Evolutionary conservation across 1,140 invertebrate species (phyloP), one percentile per base, ranked within the genome.

Genomic region (Philotrypesis tridentata): DNA sequence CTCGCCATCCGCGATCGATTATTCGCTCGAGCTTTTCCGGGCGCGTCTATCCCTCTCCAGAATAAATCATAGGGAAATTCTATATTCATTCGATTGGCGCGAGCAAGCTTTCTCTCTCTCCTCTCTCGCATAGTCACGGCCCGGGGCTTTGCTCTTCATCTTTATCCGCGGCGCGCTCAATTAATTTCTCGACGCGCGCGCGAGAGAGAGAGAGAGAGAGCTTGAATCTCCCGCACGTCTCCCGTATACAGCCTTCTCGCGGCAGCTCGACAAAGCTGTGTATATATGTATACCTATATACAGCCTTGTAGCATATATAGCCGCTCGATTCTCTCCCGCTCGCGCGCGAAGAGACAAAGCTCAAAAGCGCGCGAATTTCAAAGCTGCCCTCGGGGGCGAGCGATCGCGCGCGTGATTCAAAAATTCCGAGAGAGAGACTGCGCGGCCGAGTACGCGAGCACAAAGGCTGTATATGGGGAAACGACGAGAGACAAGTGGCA

Each of bases 1-100:
- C n/a, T n/a, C n/a, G n/a, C n/a, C n/a, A n/a, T n/a, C n/a, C n/a
- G n/a, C 27, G 25, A 78, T 78, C 75, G 75, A 78, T 78, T 76
- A 82, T 77, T 60, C 55, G 11, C 29, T 33, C 40, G 23, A 55
- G 68, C 43, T 37, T 25, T 70, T 70, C 29, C 43, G n/a, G 33
- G n/a, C 48, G 60, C 25, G 40, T 65, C 29, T 37, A 7, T 70
- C n/a, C 14, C 21, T 25, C 75, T 77, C 67, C 31, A 78, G 75
- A 82, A 82, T 82, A 82, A 82, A 82, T 82, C 75, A 82, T 82
- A 33, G 65, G 33, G 55, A 82, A 70, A 76, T 77, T 77, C 33
- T 80, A 65, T 70, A 82, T 77, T 82, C 67, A 76, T 81, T 75
- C 48, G 73, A 81, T 70, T 33, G 71, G 25, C 40, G 27, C 61